phyloP scores from a whole-genome alignment of 2,113 vertebrate species.

The western clawed frog (Xenopus tropicalis) region UCB_Xtro_10.0 CM004449.2:50370001-50370500 shows the following conservation, averaged over 20 bases:
- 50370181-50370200: background rate
- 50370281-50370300: conserved; percentile 23
- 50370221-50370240: background rate
- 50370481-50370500: too few relatives aligned
- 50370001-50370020: too few relatives aligned
- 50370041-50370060: background rate
- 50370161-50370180: conserved; percentile 19
- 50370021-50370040: too few relatives aligned
- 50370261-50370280: background rate
- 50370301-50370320: background rate
- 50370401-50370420: too few relatives aligned
- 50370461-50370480: too few relatives aligned
- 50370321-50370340: conserved; percentile 2
- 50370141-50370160: background rate
- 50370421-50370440: too few relatives aligned
- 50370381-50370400: too few relatives aligned
- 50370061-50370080: background rate
- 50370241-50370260: conserved; percentile 15
- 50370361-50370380: too few relatives aligned
- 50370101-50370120: background rate
- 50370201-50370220: background rate
- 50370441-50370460: too few relatives aligned
- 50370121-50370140: conserved; percentile 18
- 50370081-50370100: background rate
- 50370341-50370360: conserved; percentile 10